Evolutionary conservation across 2,888 invertebrate species (phyloP), one percentile per base, ranked within the genome.

Genomic region (Agrotis exclamationis): DNA sequence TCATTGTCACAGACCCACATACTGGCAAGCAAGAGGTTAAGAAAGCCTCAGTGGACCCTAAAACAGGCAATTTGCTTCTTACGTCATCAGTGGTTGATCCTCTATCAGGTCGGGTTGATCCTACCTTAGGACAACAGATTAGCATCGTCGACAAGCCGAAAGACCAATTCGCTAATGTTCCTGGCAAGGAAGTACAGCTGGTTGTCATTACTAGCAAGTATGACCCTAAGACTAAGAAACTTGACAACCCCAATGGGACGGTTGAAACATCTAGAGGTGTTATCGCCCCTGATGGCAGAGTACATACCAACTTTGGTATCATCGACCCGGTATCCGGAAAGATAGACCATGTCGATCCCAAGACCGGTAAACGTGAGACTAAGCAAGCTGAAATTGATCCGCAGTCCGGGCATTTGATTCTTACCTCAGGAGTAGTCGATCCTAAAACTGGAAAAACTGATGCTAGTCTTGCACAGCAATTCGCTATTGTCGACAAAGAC

Each of bases 31-130:
- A 95, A 60, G 97, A 97, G 76, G 87, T 96, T 7, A 96, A 96
- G 84, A 96, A 97, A 88, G 97, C 97, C n/a, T 93, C 96, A 76
- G 94, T 97, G 66, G 97, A 97, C 89, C 96, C 97, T 0, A 97
- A 96, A 87, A 97, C 97, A 0, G 97, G 97, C 57, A 96, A 96
- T 86, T 83, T 97, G 47, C 93, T 96, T 66, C 88, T 96, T 18
- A 93, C 93, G 20, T 95, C 97, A 68, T 95, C 95, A 2, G 96
- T 96, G n/a, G 89, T 94, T 7, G 96, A 97, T 83, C 97, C 97
- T 3, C 94, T 95, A 73, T 94, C 96, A 13, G 96, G 96, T 7
- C 93, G 95, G 81, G 89, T 95, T 20, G 97, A 97, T 83, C 85
- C 93, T 48, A 93, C 93, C 51, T 96, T 97, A 60, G 97, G 97